Base-by-base conservation (phyloP, 2,888 invertebrate genomes). In the Ichneumoninae sp. region DNA sequence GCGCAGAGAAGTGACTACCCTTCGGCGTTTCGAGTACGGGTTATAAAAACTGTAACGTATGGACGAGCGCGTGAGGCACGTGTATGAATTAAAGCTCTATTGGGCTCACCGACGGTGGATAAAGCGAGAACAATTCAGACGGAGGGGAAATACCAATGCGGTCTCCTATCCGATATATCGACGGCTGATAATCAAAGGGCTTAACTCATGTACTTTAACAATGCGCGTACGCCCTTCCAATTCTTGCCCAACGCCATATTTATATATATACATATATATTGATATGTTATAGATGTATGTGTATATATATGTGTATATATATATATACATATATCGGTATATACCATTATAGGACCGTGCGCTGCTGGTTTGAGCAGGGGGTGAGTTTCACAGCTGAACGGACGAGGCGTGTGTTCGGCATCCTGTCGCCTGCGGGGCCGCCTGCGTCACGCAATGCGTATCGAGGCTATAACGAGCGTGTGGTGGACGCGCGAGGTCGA, bases 361-460 rank as follows among this genome's bases (percentile, higher is more conserved):
- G 76, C 57, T 60, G 60, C 30, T 62, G 83, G 68, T 79, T 84
- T 70, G 83, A 70, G 52, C 75, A 57, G 81, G 77, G 81, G 82
- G 77, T 83, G 87, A 81, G 86, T 77, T 91, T 90, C 89, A 89
- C 88, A 88, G 89, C 86, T 88, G 90, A 89, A 89, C 89, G 89
- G 89, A 87, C 87, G 86, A 84, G 80, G 88, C 88, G 88, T 88
- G 89, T 88, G 88, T 89, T 89, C 86, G 89, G 89, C 89, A 89
- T 89, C 89, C 89, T 89, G 90, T 91, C 90, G 89, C 88, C 88
- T 86, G 83, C 85, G 84, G 44, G 87, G 86, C 85, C 86, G 86
- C 71, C 84, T 87, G 87, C 89, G 89, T 90, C 90, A 91, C 90
- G 90, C 90, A 88, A 89, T 86, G 88, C 89, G 87, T 90, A 89